Base-by-base conservation (phyloP, 92 coral and sea anemone genomes). In the Actinernus sp. region DNA sequence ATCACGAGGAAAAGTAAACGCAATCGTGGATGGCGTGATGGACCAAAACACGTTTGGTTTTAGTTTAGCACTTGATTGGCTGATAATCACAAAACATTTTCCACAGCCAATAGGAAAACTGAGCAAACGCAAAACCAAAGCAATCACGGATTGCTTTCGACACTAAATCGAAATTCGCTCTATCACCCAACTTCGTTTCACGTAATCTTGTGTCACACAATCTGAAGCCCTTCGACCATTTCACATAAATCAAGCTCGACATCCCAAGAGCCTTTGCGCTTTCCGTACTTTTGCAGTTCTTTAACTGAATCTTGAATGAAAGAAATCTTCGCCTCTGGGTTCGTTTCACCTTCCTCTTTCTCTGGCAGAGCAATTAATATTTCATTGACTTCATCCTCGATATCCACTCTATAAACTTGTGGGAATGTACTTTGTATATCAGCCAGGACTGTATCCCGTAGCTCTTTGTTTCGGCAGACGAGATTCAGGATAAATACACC, bases 401-500 rank as follows among this genome's bases (percentile, higher is more conserved):
- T 78, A 28, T 79, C 74, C 6, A 93, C 56, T 24, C 53, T 73
- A 40, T 58, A 93, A 2, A 88, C 85, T 62, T 75, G 67, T 0
- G 85, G 77, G 45, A 90, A 82, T 11, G 82, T 74, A 2, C 66
- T 54, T 21, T 62, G 78, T 40, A 93, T 68, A 25, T 91, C 76
- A 21, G 61, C 45, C 11, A 93, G 19, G 24, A 93, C 63, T 12
- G 69, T 52, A 19, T 29, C 68, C 21, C 81, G 63, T 3, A 55
- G 80, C 12, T 58, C 61, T 2, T 80, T 33, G 63, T 78, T 65
- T 27, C 88, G 87, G 43, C 97, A 93, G 12, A 70, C 93, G 55
- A 93, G 86, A 79, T 93, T 91, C 30, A 93, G 82, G 18, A 91
- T 61, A 26, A 93, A 80, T 24, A 90, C 96, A 29, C 98, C 98